A percentile compares a stretch with the other conserved stretches of the same genome.
Evolutionary conservation across 2,113 vertebrate genomes (phyloP).

Genomic region (Tiliqua scincoides): DNA sequence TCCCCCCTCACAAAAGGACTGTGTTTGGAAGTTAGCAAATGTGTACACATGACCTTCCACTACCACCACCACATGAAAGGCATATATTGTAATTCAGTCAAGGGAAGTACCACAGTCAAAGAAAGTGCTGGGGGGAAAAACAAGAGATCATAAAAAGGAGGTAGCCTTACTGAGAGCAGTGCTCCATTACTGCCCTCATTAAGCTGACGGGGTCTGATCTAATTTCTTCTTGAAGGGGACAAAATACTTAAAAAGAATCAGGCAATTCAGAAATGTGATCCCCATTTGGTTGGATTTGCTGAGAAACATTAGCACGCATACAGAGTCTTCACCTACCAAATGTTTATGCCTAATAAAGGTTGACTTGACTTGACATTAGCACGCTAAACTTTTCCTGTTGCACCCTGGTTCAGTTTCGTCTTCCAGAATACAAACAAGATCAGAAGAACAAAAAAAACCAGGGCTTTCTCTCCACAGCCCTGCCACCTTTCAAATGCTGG

Average conservation of each 20-base stretch:
- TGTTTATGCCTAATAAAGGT: too few species aligned
- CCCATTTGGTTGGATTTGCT: background rate
- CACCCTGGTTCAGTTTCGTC: background rate
- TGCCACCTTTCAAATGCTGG: background rate
- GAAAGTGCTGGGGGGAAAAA: accelerated
- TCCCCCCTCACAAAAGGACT: background rate
- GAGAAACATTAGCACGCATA: background rate
- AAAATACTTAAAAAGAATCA: accelerated
- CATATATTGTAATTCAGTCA: background rate
- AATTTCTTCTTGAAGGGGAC: background rate
- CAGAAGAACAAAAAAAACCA: conserved; percentile 5
- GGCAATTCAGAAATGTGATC: background rate
- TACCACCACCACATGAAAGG: background rate
- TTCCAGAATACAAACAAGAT: conserved; percentile 21
- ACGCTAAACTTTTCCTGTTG: background rate
- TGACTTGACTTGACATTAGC: too few species aligned
- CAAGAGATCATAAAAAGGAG: conserved; percentile 10
- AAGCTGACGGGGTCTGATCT: background rate
- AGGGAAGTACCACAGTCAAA: background rate
- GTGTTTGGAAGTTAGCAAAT: background rate
- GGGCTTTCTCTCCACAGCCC: background rate
- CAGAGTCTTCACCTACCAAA: too few species aligned
- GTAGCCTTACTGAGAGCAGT: background rate
- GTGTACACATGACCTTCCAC: background rate
- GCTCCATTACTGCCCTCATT: background rate